Conservation (phyloP, 2,797 vertebrate species). For the Sebastes jordani region DNA sequence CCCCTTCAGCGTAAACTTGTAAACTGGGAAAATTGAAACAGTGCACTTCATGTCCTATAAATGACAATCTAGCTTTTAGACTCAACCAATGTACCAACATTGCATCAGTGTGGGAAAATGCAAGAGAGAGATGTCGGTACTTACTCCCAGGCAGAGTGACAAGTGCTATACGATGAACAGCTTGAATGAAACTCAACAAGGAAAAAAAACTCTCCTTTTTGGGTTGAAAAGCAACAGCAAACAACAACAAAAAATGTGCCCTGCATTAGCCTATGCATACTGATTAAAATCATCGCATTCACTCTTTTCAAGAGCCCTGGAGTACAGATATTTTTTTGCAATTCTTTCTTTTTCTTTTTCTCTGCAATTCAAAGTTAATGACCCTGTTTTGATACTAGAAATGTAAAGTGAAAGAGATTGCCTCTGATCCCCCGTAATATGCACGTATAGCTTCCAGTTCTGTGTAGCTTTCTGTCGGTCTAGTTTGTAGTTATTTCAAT, state of each 20-base stretch:
- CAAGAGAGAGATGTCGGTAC: constrained; percentile 85
- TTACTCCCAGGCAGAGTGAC: constrained; percentile 86
- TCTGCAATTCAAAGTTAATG: constrained; percentile 87
- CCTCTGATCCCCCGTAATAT: constrained; percentile 56
- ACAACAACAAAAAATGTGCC: constrained; percentile 72
- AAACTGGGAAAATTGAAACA: constrained; percentile 98
- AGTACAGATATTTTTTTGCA: constrained; percentile 53
- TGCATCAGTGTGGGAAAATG: constrained; percentile 66
- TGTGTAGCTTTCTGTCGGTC: constrained; percentile 71
- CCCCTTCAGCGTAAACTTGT: constrained; percentile 93
- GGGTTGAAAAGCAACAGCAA: constrained; percentile 88
- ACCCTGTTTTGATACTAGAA: constrained; percentile 81
- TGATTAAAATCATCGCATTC: constrained; percentile 56
- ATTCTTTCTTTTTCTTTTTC: constrained; percentile 53
- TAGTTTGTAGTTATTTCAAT: constrained; percentile 68
- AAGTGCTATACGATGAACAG: constrained; percentile 90
- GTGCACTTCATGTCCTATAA: constrained; percentile 97
- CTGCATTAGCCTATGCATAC: constrained; percentile 72
- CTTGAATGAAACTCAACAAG: constrained; percentile 84
- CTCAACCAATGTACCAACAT: constrained; percentile 89
- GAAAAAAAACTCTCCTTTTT: constrained; percentile 77
- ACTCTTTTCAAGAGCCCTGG: constrained; percentile 62
- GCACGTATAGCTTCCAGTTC: constrained; percentile 56
- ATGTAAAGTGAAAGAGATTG: constrained; percentile 64
- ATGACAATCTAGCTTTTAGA: constrained; percentile 91